Evolutionary conservation across 2,797 vertebrate genomes (phyloP).

Genomic region (Gallinago stenura): DNA sequence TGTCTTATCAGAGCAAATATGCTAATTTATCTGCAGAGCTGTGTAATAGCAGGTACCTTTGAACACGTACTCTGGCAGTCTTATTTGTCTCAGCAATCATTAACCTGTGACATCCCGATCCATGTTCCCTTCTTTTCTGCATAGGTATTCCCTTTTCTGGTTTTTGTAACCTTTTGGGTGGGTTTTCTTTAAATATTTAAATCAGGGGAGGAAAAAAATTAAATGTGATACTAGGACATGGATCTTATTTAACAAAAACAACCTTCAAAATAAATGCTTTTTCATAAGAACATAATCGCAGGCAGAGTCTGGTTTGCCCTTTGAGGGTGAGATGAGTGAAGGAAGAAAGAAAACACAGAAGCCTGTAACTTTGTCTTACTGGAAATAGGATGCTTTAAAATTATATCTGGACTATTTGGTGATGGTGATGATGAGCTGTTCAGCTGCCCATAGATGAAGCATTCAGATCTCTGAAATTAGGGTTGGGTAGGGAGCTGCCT

Average conservation of each 20-base stretch:
- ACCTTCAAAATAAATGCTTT: not conserved
- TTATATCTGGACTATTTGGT: not conserved
- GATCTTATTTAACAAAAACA: not conserved
- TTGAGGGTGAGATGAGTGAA: not conserved
- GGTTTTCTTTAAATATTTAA: not conserved
- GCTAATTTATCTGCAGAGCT: not conserved
- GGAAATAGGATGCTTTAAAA: not conserved
- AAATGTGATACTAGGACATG: not conserved
- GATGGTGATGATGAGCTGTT: not conserved
- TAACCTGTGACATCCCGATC: not conserved
- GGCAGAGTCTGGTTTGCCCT: not conserved
- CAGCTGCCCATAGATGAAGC: not conserved
- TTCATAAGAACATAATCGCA: not conserved
- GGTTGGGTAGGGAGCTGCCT: not conserved
- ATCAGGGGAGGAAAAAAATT: not conserved
- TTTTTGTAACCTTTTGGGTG: not conserved
- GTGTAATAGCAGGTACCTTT: slow-evolving; percentile 18
- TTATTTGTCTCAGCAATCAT: not conserved
- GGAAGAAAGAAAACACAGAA: not conserved
- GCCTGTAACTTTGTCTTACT: not conserved
- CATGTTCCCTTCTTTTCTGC: not conserved
- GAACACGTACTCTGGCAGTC: not conserved
- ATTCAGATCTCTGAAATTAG: not conserved
- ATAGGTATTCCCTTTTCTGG: not conserved
- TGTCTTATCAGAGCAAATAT: not conserved